These are phyloP conservation scores for Speoplatyrhinus poulsoni DNA, from an alignment of 2,113 vertebrate genomes.

Conservation along the genomic window DNA sequence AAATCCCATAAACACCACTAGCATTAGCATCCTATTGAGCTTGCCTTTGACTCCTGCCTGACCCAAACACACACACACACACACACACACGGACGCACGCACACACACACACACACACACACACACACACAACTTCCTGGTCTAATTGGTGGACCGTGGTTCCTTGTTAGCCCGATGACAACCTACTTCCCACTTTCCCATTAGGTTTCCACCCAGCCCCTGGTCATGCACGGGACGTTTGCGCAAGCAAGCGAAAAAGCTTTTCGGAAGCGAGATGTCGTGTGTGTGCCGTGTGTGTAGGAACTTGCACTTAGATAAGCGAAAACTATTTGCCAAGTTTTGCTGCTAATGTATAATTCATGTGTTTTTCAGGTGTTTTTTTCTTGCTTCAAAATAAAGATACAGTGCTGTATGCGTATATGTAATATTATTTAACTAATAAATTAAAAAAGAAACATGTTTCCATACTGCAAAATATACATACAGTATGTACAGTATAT, in stretches of 20 bases:
- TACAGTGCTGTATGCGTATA: neutral
- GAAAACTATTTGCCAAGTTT: conserved; percentile 5
- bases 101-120: neutral
- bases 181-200: conserved; percentile 80
- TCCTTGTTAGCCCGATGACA: conserved; percentile 71
- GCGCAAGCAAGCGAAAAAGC: conserved; percentile 63
- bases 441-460: too few relatives aligned
- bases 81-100: conserved; percentile 13
- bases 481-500: too few relatives aligned
- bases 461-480: too few relatives aligned
- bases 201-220: conserved; percentile 58
- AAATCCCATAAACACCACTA: conserved; percentile 34
- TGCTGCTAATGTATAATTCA: conserved; percentile 2
- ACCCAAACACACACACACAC: conserved; percentile 18
- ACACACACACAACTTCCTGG: conserved; percentile 64
- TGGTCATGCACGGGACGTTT: conserved; percentile 41
- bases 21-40: conserved; percentile 42
- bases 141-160: conserved; percentile 75
- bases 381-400: neutral
- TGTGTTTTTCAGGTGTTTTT: conserved; percentile 1
- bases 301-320: conserved; percentile 31
- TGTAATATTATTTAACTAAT: too few relatives aligned
- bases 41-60: conserved; percentile 4
- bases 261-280: conserved; percentile 46
- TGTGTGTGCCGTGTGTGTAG: conserved; percentile 43